Evolutionary conservation across 2,888 invertebrate genomes (phyloP).

Genomic region (Drosophila subsilvestris): DNA sequence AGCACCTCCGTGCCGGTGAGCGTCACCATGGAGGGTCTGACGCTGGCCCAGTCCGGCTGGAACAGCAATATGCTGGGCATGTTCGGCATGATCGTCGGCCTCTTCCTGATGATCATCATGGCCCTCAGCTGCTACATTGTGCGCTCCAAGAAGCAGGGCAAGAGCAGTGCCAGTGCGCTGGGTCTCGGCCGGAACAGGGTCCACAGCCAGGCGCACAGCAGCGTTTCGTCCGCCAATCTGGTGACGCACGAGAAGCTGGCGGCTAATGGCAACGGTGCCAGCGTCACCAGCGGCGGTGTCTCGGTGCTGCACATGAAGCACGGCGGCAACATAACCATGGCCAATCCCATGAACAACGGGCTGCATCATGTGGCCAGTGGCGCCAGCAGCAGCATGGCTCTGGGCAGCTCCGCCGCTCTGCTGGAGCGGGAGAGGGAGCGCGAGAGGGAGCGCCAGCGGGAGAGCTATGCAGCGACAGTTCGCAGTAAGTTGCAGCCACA

Average conservation of each 20-base stretch:
- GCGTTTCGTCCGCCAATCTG: slow-evolving; percentile 83
- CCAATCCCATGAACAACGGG: slow-evolving; percentile 82
- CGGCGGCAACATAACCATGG: slow-evolving; percentile 80
- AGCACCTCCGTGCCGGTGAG: slow-evolving; percentile 89
- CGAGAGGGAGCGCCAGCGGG: slow-evolving; percentile 82
- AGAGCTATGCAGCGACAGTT: slow-evolving; percentile 85
- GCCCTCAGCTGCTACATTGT: slow-evolving; percentile 91
- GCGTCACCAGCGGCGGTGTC: slow-evolving; percentile 77
- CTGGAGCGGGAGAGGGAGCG: slow-evolving; percentile 84
- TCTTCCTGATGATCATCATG: slow-evolving; percentile 90
- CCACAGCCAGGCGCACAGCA: slow-evolving; percentile 83
- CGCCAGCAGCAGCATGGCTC: slow-evolving; percentile 86
- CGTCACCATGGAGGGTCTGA: slow-evolving; percentile 86
- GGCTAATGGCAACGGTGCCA: slow-evolving; percentile 69
- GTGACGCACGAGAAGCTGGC: slow-evolving; percentile 82
- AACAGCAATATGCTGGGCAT: slow-evolving; percentile 85
- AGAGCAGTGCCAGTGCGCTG: slow-evolving; percentile 70
- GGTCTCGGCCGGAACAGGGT: slow-evolving; percentile 82
- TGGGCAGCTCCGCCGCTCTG: slow-evolving; percentile 87
- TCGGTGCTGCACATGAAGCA: slow-evolving; percentile 81
- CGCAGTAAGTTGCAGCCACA: slow-evolving; percentile 85
- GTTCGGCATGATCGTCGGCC: slow-evolving; percentile 89
- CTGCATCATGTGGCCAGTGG: slow-evolving; percentile 74
- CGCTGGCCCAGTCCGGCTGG: slow-evolving; percentile 84
- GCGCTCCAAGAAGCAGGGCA: slow-evolving; percentile 85